A percentile compares a stretch with the other conserved stretches of the same genome.
These are phyloP conservation scores for Podocnemis expansa DNA, from an alignment of 2,113 vertebrate species.

Conservation along the genomic window DNA sequence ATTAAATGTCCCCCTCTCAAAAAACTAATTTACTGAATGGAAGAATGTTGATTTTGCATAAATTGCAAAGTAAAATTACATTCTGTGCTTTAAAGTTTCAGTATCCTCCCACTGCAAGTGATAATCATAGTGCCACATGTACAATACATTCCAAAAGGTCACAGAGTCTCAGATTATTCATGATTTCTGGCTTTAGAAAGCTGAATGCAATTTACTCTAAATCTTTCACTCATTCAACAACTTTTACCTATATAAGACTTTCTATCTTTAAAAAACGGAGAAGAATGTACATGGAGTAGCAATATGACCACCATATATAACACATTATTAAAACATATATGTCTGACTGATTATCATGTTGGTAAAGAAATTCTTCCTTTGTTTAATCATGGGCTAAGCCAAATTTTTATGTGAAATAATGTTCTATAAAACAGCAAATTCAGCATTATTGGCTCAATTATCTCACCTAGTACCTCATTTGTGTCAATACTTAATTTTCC, in stretches of 20 bases:
- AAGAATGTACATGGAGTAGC: background rate
- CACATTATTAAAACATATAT: background rate
- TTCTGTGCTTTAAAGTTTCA: background rate
- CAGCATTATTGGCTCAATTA: background rate
- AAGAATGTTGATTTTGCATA: rapidly evolving
- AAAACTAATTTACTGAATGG: rapidly evolving
- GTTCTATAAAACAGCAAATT: background rate
- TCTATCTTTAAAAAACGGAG: background rate
- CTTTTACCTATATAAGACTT: background rate
- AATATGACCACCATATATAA: background rate
- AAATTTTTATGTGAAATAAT: background rate
- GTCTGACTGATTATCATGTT: background rate
- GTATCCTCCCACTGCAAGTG: background rate
- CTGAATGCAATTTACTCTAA: rapidly evolving
- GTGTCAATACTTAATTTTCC: background rate
- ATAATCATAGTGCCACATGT: slow-evolving; percentile 54
- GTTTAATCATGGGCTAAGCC: background rate
- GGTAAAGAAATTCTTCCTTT: background rate
- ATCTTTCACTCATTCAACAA: background rate
- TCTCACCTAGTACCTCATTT: background rate
- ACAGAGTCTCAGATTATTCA: background rate
- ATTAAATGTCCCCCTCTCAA: background rate
- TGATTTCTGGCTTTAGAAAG: rapidly evolving
- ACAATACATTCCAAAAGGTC: slow-evolving; percentile 39
- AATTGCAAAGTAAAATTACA: background rate